A percentile compares a stretch with the other conserved stretches of the same genome.
These are phyloP conservation scores for Psammodynastes pulverulentus DNA, from an alignment of 2,113 vertebrate genomes.

Conservation along the genomic window DNA sequence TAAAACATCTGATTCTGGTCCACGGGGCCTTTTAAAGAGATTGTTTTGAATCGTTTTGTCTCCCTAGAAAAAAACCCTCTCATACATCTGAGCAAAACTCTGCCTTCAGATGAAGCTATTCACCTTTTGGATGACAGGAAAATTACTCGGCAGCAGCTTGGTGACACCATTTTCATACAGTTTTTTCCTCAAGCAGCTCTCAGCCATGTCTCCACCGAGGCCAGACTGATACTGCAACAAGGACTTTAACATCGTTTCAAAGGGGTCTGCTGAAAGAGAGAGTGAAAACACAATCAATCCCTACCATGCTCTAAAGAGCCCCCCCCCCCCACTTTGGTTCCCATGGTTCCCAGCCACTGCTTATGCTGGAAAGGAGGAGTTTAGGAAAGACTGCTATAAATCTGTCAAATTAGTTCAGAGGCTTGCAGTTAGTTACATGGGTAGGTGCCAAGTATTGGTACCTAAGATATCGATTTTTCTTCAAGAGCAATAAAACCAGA, in stretches of 20 bases:
- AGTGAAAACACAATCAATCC: neutral
- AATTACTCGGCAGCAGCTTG: conserved; percentile 79
- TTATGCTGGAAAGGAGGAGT: neutral
- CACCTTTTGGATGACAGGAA: conserved; percentile 84
- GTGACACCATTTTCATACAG: conserved; percentile 82
- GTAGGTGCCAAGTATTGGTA: neutral
- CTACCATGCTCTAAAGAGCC: neutral
- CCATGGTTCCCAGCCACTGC: neutral
- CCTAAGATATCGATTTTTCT: neutral
- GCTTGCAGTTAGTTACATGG: neutral
- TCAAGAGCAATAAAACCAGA: neutral
- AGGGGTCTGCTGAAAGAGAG: conserved; percentile 81
- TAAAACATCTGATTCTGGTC: neutral
- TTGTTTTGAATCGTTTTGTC: neutral
- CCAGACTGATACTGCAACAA: conserved; percentile 86
- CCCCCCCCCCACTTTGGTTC: no score
- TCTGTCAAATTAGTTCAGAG: neutral
- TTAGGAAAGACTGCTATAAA: neutral
- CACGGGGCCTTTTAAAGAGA: neutral
- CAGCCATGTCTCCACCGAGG: conserved; percentile 67
- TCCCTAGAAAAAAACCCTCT: neutral
- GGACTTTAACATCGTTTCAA: conserved; percentile 96
- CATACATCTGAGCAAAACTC: neutral
- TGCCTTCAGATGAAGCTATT: neutral
- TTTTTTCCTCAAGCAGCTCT: conserved; percentile 82